Conservation (phyloP, 2,797 vertebrate genomes). For the Ceryle rudis region DNA sequence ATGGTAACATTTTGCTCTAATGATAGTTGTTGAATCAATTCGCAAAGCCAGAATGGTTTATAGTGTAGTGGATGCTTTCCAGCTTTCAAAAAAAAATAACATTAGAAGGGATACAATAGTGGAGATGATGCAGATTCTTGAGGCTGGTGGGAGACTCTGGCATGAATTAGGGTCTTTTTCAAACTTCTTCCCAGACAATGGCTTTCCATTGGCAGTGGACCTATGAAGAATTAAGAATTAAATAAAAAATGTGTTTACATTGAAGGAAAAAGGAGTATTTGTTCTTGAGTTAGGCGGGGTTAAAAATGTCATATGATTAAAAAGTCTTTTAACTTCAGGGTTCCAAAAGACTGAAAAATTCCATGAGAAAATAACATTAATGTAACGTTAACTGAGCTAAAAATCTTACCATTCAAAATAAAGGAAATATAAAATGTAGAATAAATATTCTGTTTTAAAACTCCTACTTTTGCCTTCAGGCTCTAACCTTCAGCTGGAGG, state of each 20-base stretch:
- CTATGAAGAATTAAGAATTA: constrained; percentile 12
- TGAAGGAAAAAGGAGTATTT: background rate
- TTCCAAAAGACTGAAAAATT: background rate
- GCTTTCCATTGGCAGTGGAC: background rate
- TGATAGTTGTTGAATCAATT: constrained; percentile 41
- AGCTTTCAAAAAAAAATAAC: background rate
- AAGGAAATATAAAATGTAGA: constrained; percentile 26
- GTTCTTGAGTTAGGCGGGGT: constrained; percentile 2
- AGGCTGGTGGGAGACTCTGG: constrained; percentile 26
- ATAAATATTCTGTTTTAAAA: constrained; percentile 28
- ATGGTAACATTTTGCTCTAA: constrained; percentile 31
- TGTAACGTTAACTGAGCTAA: background rate
- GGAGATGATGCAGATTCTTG: constrained; percentile 13
- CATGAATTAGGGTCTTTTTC: constrained; percentile 56
- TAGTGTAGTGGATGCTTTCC: constrained; percentile 31
- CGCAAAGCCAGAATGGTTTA: constrained; percentile 1
- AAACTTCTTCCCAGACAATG: constrained; percentile 25
- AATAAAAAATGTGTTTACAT: constrained; percentile 5
- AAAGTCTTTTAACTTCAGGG: background rate
- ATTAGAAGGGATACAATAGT: constrained; percentile 14
- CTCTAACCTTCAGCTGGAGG: constrained; percentile 55
- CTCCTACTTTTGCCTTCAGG: background rate
- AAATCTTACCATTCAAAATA: constrained; percentile 2
- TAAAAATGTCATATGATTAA: background rate
- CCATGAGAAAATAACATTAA: background rate